Evolutionary conservation across 2,888 invertebrate genomes (phyloP), one percentile per base, ranked within the genome.

Genomic region (Pseudococcus viburni): DNA sequence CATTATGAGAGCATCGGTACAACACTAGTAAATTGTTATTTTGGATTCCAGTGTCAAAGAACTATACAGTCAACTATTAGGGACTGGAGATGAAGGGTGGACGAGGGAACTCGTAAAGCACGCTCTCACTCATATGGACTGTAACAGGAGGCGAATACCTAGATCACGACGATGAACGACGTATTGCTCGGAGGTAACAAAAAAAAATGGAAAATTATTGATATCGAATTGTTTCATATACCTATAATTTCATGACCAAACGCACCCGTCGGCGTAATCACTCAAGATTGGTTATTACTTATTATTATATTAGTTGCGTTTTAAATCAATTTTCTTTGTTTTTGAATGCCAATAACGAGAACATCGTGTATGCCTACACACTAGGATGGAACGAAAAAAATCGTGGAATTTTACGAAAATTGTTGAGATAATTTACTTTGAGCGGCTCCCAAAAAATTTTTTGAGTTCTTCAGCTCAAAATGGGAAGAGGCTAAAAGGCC

Each of bases 11-110:
- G 42, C n/a, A 33, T 42, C 80, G n/a, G 42, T 42, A 12, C 9
- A 80, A 80, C 22, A 42, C n/a, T 33, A 33, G 26, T 17, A 22
- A 80, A 80, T 80, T 19, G 80, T 80, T 73, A 73, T 73, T 73
- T 73, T 12, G 42, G n/a, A 80, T 26, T 80, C 26, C 80, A 80
- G n/a, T 80, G 80, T 80, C 42, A 33, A 80, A 80, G 80, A 80
- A 80, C 68, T 33, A 17, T n/a, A 15, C 12, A 73, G 26, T 9
- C 12, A 9, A 64, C 17, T 7, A 55, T 17, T 55, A 22, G 7
- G 12, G 8, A 64, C 22, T 8, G 19, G 7, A 15, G 12, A 73
- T 33, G 33, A 4, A 11, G 33, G 19, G 59, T 19, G 19, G 59
- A 19, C 26, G 26, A 3, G 26, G 1, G 59, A 59, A 59, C 59